Percentiles rank a stretch among this genome's conserved stretches.
Conservation (phyloP, 1,140 invertebrate species). For the Achroia grisella region DNA sequence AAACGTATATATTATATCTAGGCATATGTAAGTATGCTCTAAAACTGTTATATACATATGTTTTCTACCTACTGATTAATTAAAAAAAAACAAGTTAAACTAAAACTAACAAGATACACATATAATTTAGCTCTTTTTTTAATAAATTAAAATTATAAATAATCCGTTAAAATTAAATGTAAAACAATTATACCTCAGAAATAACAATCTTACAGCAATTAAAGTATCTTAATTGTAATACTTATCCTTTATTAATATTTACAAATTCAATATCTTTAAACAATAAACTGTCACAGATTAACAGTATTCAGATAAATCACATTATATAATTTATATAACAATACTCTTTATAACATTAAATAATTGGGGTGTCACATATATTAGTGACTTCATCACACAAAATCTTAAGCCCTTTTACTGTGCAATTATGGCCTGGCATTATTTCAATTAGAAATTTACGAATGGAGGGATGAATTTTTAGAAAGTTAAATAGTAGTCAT, state of each 20-base stretch:
- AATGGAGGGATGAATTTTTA: too few species aligned
- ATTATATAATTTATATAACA: slow-evolving; percentile 39
- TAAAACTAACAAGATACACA: too few species aligned
- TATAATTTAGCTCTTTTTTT: too few species aligned
- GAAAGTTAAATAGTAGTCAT: too few species aligned
- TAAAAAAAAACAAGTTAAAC: too few species aligned
- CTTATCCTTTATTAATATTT: slow-evolving; percentile 31
- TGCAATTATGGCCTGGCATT: slow-evolving; percentile 18
- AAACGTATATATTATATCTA: too few species aligned
- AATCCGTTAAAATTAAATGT: neutral
- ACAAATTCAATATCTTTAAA: slow-evolving; percentile 37
- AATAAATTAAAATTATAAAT: too few species aligned
- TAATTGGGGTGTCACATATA: slow-evolving; percentile 27
- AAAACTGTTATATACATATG: too few species aligned
- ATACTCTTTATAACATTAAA: slow-evolving; percentile 38
- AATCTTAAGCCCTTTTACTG: slow-evolving; percentile 13
- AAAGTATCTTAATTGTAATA: slow-evolving; percentile 13
- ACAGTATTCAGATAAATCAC: slow-evolving; percentile 53
- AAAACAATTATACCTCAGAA: neutral
- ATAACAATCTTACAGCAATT: slow-evolving; percentile 23
- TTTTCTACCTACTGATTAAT: too few species aligned
- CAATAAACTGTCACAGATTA: slow-evolving; percentile 36
- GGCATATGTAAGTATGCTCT: too few species aligned
- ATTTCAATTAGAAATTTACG: slow-evolving; percentile 2
- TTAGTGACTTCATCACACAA: slow-evolving; percentile 15